Base-by-base conservation (phyloP, 2,113 vertebrate species). In the Opisthocomus hoazin region DNA sequence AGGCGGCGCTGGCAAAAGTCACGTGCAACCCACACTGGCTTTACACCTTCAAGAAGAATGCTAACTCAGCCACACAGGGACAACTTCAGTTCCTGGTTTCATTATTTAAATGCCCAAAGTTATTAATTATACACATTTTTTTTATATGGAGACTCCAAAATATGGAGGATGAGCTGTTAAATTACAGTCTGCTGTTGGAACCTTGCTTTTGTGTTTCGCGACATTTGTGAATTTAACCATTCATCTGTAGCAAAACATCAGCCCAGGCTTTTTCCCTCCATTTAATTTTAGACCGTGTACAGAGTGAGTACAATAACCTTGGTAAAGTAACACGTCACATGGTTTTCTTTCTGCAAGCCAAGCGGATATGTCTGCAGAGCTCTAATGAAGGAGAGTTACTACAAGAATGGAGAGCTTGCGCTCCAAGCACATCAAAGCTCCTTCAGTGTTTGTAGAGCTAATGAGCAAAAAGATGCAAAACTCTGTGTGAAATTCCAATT, bases 241-340 rank as follows among this genome's bases (percentile, higher is more conserved):
- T 92, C 29, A n/a, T 63, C 26, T 89, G n/a, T 24, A 76, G 65
- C 32, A 84, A 89, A 92, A 65, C 48, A 74, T 69, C n/a, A n/a
- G 73, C 45, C 37, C 34, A 73, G 61, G 20, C 32, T 81, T 93
- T 93, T 69, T 2, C 43, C 80, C 69, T 93, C 77, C 66, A 80
- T 93, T 92, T 94, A 83, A 91, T 87, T 89, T 89, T 64, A 95
- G 71, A 56, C 48, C 26, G 32, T 78, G 39, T 69, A 93, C 8
- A 30, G 36, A 78, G 27, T 64, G 76, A 87, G 36, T 87, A 94
- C 90, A 96, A 96, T 83, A 96, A 96, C 69, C 58, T 63, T 43
- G 9, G 75, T 96, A 92, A 89, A 89, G 95, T 84, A 91, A 92
- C 92, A 83, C 82, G 81, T 69, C 81, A 83, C 66, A 43, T 87